These are phyloP conservation scores for Meloidogyne chitwoodi DNA, from an alignment of 1,140 invertebrate species.

Conservation along the genomic window DNA sequence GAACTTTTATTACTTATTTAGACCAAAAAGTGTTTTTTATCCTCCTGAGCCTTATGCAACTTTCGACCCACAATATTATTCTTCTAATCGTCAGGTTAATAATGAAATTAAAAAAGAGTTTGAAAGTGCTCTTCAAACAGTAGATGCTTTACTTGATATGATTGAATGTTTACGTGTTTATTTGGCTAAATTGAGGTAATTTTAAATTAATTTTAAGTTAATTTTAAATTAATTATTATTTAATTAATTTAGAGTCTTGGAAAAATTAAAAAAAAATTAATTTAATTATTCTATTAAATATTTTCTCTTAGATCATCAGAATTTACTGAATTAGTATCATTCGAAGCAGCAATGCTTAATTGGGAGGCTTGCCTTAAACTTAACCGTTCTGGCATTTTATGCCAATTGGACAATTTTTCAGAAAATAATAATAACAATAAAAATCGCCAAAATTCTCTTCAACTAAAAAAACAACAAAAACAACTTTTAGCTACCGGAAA, in stretches of 20 bases:
- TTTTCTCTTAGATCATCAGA: slow-evolving; percentile 1
- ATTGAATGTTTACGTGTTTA: slow-evolving; percentile 20
- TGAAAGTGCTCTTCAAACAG: neutral
- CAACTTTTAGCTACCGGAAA: neutral
- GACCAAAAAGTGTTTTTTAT: neutral
- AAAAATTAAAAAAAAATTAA: too few species aligned
- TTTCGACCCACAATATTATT: neutral
- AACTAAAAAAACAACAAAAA: neutral
- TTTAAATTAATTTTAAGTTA: too few species aligned
- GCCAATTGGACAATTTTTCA: neutral
- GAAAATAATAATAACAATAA: neutral
- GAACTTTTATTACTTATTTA: neutral
- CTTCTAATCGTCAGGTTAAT: neutral
- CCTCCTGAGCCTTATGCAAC: neutral
- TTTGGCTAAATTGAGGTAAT: slow-evolving; percentile 8
- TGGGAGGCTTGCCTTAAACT: slow-evolving; percentile 52
- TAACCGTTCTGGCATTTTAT: slow-evolving; percentile 33
- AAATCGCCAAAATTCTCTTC: neutral
- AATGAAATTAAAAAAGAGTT: neutral
- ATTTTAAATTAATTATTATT: too few species aligned
- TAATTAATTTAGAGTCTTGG: too few species aligned
- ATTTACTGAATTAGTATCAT: slow-evolving; percentile 42
- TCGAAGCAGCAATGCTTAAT: slow-evolving; percentile 48
- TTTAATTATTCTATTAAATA: too few species aligned
- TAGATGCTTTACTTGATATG: slow-evolving; percentile 14